Base-by-base conservation (phyloP, 2,113 vertebrate genomes). In the Syrrhaptes paradoxus region DNA sequence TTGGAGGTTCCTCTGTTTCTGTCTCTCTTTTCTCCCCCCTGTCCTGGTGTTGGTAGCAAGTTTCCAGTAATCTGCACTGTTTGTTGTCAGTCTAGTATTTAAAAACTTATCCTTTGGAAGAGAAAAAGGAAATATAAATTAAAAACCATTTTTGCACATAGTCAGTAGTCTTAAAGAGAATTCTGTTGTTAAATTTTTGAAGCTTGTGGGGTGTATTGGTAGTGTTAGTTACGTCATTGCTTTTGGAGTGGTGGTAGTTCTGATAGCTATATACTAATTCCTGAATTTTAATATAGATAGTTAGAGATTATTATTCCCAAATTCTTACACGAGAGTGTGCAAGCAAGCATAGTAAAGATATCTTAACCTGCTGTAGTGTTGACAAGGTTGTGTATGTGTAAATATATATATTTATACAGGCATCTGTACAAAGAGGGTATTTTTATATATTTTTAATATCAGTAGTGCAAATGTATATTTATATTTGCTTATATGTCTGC, bases 181-280 rank as follows among this genome's bases (percentile, higher is more conserved):
- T 86, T 67, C 16, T 91, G 1, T 43, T 88, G 26, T 65, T 51
- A 72, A 59, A 34, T 32, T 54, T 17, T 20, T 78, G 16, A 72
- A 54, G 22, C 18, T 34, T 73, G 28, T 58, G 10, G 13, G 9
- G 10, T 59, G 7, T 46, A 6, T 59, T 65, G 14, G 10, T 52
- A 61, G 10, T 1, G 0, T 41, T 34, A 34, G 10, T 28, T 83
- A 77, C 0, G 3, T 72, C 29, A 14, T 48, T 48, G 6, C 17
- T 65, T 24, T 26, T 28, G 19, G 5, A 46, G 43, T 36, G 13
- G 32, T 17, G 58, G 28, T 46, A 71, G 22, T 63, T 75, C 75
- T 72, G 28, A 28, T 65, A 51, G 21, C 13, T 67, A 11, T 55
- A 34, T 36, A 55, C 34, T 61, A 20, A 34, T 66, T 45, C 13